A percentile compares a stretch with the other conserved stretches of the same genome.
Evolutionary conservation across 2,797 vertebrate species (phyloP).

Genomic region (Gobionotothen gibberifrons): DNA sequence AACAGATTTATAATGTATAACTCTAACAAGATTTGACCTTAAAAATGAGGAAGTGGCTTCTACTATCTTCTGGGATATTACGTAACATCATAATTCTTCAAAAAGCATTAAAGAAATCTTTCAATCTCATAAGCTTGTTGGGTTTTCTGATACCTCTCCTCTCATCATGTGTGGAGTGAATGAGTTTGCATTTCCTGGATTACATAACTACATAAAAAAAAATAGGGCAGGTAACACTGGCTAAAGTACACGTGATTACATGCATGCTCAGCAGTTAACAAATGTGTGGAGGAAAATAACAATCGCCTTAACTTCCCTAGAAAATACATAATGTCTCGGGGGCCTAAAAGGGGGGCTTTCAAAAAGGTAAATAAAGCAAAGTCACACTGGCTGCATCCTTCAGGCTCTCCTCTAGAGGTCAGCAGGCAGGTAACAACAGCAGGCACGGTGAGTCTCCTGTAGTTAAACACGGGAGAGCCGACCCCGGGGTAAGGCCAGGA

Average conservation of each 20-base stretch:
- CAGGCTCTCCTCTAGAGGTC: constrained; percentile 41
- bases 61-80: neutral
- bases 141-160: neutral
- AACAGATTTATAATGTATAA: constrained; percentile 8
- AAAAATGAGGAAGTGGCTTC: neutral
- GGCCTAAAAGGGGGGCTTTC: constrained; percentile 7
- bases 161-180: neutral
- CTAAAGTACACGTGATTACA: neutral
- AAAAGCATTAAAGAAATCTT: no score
- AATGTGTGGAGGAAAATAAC: neutral
- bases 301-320: neutral
- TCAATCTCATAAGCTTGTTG: neutral
- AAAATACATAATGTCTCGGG: constrained; percentile 1
- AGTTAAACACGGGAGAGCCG: constrained; percentile 26
- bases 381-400: constrained; percentile 27
- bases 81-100: neutral
- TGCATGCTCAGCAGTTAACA: neutral
- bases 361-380: constrained; percentile 33
- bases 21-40: constrained; percentile 6
- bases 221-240: neutral
- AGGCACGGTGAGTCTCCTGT: constrained; percentile 7
- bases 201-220: neutral
- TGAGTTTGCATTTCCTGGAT: neutral
- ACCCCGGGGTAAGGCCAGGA: constrained; percentile 30
- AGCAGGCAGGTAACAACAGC: constrained; percentile 12